Percentiles rank a stretch among this genome's conserved stretches.
Evolutionary conservation across 2,113 vertebrate species (phyloP).

Genomic region (Pteruthius melanotis): DNA sequence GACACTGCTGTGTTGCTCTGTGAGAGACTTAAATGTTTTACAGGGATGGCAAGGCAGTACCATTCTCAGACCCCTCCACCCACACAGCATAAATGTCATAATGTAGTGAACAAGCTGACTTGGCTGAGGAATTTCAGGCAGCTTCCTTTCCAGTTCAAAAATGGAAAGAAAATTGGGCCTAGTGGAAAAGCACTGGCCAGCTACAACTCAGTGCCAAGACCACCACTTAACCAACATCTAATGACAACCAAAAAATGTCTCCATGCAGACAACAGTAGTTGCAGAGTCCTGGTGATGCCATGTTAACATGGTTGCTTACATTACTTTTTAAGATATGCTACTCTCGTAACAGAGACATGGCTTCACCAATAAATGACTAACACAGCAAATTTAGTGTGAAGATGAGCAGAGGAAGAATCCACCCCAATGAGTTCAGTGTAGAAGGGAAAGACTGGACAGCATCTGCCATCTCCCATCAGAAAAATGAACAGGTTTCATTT

Average conservation of each 20-base stretch:
- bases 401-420: background rate
- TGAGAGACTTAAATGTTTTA: conserved; percentile 18
- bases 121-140: conserved; percentile 33
- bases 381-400: background rate
- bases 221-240: background rate
- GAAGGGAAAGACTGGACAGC: background rate
- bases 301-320: background rate
- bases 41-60: background rate
- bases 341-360: background rate
- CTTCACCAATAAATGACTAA: background rate
- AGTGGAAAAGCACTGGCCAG: background rate
- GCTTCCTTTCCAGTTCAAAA: conserved; percentile 22
- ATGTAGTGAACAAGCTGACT: background rate
- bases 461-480: background rate
- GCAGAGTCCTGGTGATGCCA: background rate
- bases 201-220: background rate
- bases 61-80: background rate
- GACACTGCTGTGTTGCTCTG: conserved; percentile 12
- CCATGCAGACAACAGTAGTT: background rate
- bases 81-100: conserved; percentile 27
- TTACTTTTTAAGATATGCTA: background rate
- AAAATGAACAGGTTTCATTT: conserved; percentile 13
- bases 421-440: background rate
- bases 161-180: conserved; percentile 10
- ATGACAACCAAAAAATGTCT: background rate